Evolutionary conservation across 2,888 invertebrate genomes (phyloP), one percentile per base, ranked within the genome.

Genomic region (Ectemnius lituratus): DNA sequence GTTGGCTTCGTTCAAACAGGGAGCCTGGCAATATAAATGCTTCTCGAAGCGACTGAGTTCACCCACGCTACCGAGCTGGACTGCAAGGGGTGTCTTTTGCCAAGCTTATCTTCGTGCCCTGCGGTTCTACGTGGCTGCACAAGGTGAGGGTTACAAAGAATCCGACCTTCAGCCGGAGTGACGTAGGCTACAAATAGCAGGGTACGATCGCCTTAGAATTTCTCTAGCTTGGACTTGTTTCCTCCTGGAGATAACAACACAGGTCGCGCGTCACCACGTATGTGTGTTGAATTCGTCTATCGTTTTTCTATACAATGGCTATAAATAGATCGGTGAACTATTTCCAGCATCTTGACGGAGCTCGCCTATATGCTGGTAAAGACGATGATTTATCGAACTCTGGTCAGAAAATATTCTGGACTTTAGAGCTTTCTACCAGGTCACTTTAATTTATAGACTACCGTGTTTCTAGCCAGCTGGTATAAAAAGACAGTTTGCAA

Each of bases 71-170:
- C 47, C 23, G 37, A 18, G 66, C 20, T 23, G 20, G 62, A 67
- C 66, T 60, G 65, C 73, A 71, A 70, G 70, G 71, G 64, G 74
- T 59, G 75, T 65, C 75, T 78, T 75, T 75, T 59, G 73, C 20
- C 16, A 47, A 45, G 74, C 78, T 78, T 79, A 69, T 78, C 78
- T 73, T 47, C 28, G 49, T 61, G 70, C 70, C 71, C 28, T 49
- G 57, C 63, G 69, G 71, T 71, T 69, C 69, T 70, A 56, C 78
- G 78, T 62, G 61, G 67, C 27, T 70, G 68, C 47, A 62, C 69
- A 72, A 78, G 71, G 69, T 65, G 75, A 78, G 74, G 78, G 75
- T 70, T 67, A 62, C 63, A n/a, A 37, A 45, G 61, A 60, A 20
- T 16, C 16, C 61, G 57, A 69, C 69, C 65, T 67, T 45, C 62